These are phyloP conservation scores for Eupristina koningsbergeri DNA, from an alignment of 1,140 invertebrate species.

Conservation along the genomic window DNA sequence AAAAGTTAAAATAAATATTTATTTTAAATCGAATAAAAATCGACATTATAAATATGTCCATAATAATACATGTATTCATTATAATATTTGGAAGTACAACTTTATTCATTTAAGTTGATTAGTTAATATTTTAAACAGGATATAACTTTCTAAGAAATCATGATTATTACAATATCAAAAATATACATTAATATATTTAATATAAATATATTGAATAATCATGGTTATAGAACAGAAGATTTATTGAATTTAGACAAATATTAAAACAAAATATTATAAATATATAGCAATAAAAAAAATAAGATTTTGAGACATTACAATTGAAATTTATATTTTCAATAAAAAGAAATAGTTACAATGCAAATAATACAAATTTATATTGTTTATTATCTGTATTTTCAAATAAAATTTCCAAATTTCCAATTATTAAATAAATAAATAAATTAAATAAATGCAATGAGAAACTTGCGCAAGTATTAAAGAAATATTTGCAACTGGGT, in stretches of 20 bases:
- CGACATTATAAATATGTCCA: not conserved
- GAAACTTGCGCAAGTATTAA: not conserved
- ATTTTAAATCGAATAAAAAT: not conserved
- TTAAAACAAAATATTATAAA: no score
- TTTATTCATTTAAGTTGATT: slow-evolving; percentile 29
- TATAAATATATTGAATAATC: no score
- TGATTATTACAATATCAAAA: slow-evolving; percentile 12
- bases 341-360: no score
- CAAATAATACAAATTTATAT: no score
- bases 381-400: no score
- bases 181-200: not conserved
- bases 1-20: not conserved
- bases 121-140: not conserved
- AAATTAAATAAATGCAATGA: not conserved
- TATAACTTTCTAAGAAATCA: slow-evolving; percentile 5
- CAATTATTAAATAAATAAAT: no score
- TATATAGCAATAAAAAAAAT: no score
- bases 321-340: no score
- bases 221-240: no score
- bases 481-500: not conserved
- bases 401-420: not conserved
- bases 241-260: no score
- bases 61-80: not conserved
- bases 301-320: no score
- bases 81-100: not conserved